These are phyloP conservation scores for Melanerpes aurifrons DNA, from an alignment of 2,113 vertebrate genomes.

Conservation along the genomic window DNA sequence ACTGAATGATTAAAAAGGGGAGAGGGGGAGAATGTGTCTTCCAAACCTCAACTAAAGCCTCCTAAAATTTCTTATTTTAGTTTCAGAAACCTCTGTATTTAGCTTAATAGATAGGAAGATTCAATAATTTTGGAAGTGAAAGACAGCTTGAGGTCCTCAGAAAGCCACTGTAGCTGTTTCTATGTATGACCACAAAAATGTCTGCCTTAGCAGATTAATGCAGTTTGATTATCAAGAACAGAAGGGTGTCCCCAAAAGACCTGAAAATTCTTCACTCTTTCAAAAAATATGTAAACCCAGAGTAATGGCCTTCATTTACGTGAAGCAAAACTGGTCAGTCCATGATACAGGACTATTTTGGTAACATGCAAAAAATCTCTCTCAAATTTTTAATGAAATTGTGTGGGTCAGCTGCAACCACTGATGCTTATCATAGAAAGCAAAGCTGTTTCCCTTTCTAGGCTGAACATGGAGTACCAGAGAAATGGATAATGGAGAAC, in stretches of 20 bases:
- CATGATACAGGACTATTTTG: neutral
- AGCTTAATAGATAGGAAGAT: neutral
- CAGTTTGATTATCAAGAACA: neutral
- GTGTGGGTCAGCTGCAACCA: neutral
- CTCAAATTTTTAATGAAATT: neutral
- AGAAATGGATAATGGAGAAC: neutral
- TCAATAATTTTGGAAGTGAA: neutral
- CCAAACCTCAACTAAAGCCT: neutral
- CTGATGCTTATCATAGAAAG: neutral
- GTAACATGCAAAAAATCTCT: neutral
- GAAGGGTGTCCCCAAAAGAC: neutral
- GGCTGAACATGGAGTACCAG: neutral
- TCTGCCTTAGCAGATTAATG: neutral
- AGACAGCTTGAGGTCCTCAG: neutral
- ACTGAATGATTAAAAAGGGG: neutral
- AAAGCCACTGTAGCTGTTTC: neutral
- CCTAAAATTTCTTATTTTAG: neutral
- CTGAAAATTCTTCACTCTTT: neutral
- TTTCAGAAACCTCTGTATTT: neutral
- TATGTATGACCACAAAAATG: neutral
- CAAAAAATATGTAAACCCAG: neutral
- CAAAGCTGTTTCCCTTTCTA: neutral
- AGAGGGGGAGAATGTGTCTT: accelerated
- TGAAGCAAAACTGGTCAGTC: neutral
- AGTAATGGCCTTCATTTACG: neutral